Conservation (phyloP, 2,888 invertebrate species). For the Dromius quadrimaculatus region DNA sequence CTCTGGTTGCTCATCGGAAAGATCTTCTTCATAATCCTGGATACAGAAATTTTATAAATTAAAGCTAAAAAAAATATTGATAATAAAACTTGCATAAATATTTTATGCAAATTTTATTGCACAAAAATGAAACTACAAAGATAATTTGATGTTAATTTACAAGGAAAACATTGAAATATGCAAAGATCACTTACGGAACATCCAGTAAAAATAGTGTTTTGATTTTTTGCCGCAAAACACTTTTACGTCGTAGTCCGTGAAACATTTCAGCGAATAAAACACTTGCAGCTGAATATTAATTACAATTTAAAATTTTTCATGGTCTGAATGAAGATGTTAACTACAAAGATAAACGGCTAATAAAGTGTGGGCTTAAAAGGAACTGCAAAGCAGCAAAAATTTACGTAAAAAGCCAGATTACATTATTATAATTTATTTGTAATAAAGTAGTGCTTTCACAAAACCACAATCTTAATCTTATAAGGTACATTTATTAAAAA, state of each 20-base stretch:
- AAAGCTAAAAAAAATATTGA: conserved; percentile 22
- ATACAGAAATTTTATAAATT: conserved; percentile 29
- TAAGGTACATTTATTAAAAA: conserved; percentile 51
- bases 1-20: not conserved
- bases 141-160: conserved; percentile 40
- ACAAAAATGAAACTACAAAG: conserved; percentile 14
- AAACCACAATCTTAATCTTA: conserved; percentile 43
- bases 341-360: conserved; percentile 20
- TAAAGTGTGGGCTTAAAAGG: conserved; percentile 32
- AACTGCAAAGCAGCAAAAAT: conserved; percentile 20
- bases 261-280: conserved; percentile 29
- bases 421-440: conserved; percentile 48
- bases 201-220: conserved; percentile 48
- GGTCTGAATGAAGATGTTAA: conserved; percentile 50
- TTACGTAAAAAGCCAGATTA: conserved; percentile 40
- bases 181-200: conserved; percentile 49
- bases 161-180: conserved; percentile 45
- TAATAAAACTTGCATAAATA: conserved; percentile 23
- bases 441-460: conserved; percentile 46
- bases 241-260: conserved; percentile 38
- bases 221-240: conserved; percentile 45
- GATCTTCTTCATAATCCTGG: conserved; percentile 22
- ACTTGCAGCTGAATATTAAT: conserved; percentile 21
- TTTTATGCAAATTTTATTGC: conserved; percentile 18
- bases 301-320: conserved; percentile 7